Conservation (phyloP, 2,888 invertebrate genomes). For the Caenorhabditis sulstoni region DNA sequence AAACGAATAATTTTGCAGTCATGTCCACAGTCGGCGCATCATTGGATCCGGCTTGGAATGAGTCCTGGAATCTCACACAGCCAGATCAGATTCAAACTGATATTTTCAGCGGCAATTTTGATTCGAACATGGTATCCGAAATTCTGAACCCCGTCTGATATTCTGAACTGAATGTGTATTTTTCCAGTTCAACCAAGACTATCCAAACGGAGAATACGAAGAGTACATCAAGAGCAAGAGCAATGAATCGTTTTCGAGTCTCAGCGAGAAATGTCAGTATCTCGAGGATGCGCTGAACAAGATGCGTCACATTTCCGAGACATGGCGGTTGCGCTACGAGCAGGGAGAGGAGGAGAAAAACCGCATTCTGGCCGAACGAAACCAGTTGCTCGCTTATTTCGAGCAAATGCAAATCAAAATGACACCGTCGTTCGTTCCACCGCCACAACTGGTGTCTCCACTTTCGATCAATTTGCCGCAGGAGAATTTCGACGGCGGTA, state of each 20-base stretch:
- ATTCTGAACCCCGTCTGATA: no score
- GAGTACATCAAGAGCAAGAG: conserved; percentile 28
- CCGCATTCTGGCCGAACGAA: conserved; percentile 57
- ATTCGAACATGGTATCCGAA: conserved; percentile 38
- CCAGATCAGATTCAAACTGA: conserved; percentile 30
- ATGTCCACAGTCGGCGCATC: conserved; percentile 66
- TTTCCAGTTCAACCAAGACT: conserved; percentile 37
- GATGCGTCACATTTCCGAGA: conserved; percentile 28
- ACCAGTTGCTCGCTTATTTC: conserved; percentile 45
- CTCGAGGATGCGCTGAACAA: conserved; percentile 70
- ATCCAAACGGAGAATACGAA: conserved; percentile 28
- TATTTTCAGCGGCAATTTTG: conserved; percentile 36
- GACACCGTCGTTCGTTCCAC: conserved; percentile 25
- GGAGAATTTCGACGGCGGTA: conserved; percentile 47
- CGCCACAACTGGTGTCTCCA: conserved; percentile 32
- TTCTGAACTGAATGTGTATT: no score
- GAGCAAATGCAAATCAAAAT: conserved; percentile 21
- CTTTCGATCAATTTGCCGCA: conserved; percentile 38
- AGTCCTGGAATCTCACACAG: conserved; percentile 27
- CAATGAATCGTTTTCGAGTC: conserved; percentile 22
- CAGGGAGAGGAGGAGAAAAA: conserved; percentile 63
- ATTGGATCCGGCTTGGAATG: conserved; percentile 41
- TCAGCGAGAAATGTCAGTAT: conserved; percentile 41
- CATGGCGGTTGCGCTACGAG: conserved; percentile 47
- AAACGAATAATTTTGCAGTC: conserved; percentile 37